These are phyloP conservation scores for Aporophyla lueneburgensis DNA, from an alignment of 2,888 invertebrate genomes.

Conservation along the genomic window DNA sequence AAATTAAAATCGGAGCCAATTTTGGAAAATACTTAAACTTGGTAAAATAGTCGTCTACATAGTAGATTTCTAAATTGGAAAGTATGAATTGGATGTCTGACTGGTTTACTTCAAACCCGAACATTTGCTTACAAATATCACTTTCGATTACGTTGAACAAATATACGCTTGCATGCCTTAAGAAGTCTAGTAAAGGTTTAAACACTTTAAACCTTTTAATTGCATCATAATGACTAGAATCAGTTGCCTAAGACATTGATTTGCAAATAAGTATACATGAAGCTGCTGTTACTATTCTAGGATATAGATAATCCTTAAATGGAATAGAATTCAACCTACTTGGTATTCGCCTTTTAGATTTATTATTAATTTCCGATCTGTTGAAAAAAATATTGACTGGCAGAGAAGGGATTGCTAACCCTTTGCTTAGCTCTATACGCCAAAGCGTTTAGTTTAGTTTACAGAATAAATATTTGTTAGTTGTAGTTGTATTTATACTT, in stretches of 20 bases:
- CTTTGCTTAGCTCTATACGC: background rate
- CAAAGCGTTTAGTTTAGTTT: background rate
- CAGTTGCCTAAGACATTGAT: constrained; percentile 25
- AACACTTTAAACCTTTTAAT: background rate
- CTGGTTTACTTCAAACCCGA: constrained; percentile 20
- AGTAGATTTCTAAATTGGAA: constrained; percentile 33
- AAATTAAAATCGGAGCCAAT: constrained; percentile 10
- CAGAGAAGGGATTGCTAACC: constrained; percentile 4
- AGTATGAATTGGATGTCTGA: constrained; percentile 15
- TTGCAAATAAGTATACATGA: constrained; percentile 24
- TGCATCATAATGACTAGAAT: constrained; percentile 2
- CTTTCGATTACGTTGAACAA: constrained; percentile 15
- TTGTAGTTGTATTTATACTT: too few relatives aligned
- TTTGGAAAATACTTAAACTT: background rate
- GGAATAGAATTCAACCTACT: constrained; percentile 18
- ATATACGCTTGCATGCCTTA: background rate
- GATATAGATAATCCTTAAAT: constrained; percentile 18
- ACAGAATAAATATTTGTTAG: background rate
- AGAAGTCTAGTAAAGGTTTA: background rate
- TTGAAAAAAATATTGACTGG: constrained; percentile 20
- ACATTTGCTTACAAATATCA: constrained; percentile 16
- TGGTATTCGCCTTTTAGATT: constrained; percentile 28
- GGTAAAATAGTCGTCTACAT: background rate
- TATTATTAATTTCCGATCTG: constrained; percentile 37
- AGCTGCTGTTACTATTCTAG: constrained; percentile 38